Percentiles rank a stretch among this genome's conserved stretches.
These are phyloP conservation scores for Lichenostomus cassidix DNA, from an alignment of 2,113 vertebrate species.

Conservation along the genomic window DNA sequence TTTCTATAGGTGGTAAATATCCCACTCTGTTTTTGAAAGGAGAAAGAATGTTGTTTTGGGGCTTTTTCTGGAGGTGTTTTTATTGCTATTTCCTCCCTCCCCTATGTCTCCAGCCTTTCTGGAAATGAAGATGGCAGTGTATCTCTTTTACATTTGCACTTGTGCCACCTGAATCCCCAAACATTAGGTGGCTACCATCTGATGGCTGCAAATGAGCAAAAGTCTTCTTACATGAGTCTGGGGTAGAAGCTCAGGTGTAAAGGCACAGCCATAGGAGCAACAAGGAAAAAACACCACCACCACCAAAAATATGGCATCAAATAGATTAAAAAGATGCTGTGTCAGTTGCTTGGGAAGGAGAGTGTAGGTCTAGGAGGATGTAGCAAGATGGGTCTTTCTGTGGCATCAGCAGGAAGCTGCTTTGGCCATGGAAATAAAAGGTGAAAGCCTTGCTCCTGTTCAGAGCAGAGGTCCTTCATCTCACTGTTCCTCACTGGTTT, in stretches of 20 bases:
- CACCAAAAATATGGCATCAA: background rate
- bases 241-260: background rate
- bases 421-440: background rate
- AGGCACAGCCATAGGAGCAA: background rate
- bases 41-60: background rate
- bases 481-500: background rate
- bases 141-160: background rate
- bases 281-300: background rate
- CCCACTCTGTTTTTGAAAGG: background rate
- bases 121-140: background rate
- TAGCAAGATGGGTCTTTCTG: background rate
- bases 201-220: background rate
- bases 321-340: background rate
- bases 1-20: background rate
- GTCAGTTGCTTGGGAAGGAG: background rate
- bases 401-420: background rate
- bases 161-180: background rate
- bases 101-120: background rate
- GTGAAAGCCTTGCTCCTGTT: background rate
- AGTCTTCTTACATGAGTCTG: background rate
- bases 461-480: background rate
- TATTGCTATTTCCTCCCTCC: background rate
- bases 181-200: background rate
- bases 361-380: background rate
- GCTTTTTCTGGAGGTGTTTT: background rate